phyloP scores from a whole-genome alignment of 2,113 vertebrate genomes.

The Hippocampus guttulatus region DNA sequence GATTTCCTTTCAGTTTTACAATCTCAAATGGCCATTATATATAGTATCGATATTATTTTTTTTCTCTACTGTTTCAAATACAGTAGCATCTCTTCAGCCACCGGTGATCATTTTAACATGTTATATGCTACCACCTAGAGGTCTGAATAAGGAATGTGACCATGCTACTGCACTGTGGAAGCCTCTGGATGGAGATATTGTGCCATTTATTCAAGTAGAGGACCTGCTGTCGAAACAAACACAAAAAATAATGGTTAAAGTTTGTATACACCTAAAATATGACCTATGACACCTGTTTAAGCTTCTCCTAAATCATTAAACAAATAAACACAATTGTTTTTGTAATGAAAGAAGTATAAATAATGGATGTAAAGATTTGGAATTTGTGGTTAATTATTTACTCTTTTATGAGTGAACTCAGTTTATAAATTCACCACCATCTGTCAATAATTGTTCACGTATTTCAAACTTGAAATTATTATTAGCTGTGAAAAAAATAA shows the following conservation, averaged over 20 bases:
- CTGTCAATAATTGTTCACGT: not conserved
- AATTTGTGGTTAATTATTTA: not conserved
- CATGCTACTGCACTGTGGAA: conserved; percentile 2
- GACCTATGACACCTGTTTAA: not conserved
- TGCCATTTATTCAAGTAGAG: conserved; percentile 14
- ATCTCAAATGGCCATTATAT: not conserved
- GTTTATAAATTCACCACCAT: not conserved
- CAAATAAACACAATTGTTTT: not conserved
- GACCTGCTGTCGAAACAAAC: not conserved
- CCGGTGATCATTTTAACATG: conserved; percentile 1
- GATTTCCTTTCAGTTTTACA: not conserved
- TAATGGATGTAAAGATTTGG: not conserved
- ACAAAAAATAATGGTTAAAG: too few species aligned
- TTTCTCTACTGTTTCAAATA: not conserved
- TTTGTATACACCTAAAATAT: not conserved
- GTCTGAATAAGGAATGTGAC: conserved; percentile 11
- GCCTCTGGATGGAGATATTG: conserved; percentile 62
- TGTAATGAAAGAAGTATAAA: not conserved
- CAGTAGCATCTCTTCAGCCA: not conserved
- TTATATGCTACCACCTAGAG: conserved; percentile 57
- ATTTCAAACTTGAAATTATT: not conserved
- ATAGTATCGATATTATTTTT: not conserved
- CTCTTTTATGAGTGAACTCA: not conserved
- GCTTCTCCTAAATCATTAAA: not conserved
- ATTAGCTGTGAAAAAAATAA: not conserved